A percentile compares a stretch with the other conserved stretches of the same genome.
These are phyloP conservation scores for Wasmannia auropunctata DNA, from an alignment of 1,140 invertebrate species.

Conservation along the genomic window DNA sequence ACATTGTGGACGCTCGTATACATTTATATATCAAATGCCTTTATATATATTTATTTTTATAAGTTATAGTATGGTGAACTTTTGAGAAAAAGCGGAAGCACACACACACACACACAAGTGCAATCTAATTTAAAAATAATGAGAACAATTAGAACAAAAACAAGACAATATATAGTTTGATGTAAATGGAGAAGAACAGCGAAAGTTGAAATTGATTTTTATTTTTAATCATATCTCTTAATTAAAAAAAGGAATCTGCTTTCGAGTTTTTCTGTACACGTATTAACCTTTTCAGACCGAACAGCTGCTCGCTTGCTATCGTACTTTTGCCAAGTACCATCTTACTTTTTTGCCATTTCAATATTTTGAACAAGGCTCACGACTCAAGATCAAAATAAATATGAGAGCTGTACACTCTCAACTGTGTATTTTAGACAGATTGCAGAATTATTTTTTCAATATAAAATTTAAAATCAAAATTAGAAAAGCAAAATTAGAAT, in stretches of 20 bases:
- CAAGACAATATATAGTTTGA: background rate
- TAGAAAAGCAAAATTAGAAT: background rate
- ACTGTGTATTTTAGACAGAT: background rate
- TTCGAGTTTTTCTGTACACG: background rate
- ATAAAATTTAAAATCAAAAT: background rate
- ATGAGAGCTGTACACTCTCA: background rate
- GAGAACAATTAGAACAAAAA: background rate
- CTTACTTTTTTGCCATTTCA: background rate
- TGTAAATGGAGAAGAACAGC: background rate
- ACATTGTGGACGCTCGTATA: background rate
- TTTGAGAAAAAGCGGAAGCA: background rate
- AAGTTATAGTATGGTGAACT: background rate
- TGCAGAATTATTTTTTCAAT: background rate
- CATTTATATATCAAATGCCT: background rate
- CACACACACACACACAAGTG: too few relatives aligned
- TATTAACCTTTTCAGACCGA: background rate
- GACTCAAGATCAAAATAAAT: background rate
- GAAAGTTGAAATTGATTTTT: background rate
- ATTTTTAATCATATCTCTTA: background rate
- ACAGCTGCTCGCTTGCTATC: conserved; percentile 12
- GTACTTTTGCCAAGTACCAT: background rate
- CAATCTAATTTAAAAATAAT: background rate
- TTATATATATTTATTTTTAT: background rate
- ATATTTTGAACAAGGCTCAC: background rate
- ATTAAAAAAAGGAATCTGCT: background rate